Base-by-base conservation (phyloP, 2,888 invertebrate genomes). In the Drosophila pseudotakahashii region DNA sequence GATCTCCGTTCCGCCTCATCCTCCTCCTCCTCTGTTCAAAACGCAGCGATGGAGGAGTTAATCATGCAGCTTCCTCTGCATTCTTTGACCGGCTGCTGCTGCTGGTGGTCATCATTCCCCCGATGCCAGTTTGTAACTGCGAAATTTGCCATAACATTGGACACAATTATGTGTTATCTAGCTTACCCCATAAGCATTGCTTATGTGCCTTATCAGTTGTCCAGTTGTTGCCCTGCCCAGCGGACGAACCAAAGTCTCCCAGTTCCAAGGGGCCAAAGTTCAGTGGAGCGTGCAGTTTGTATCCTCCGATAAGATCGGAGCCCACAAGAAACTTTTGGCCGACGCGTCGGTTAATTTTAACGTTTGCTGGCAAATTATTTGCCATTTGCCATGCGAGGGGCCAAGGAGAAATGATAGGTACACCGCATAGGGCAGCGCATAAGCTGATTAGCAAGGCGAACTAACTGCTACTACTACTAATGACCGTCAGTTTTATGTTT, bases 371-470 rank as follows among this genome's bases (percentile, higher is more conserved):
- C 19, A 32, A 23, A 7, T 30, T 30, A 30, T 30, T 7, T 63
- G 57, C 66, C 50, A 53, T 57, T 64, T 42, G 51, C 32, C 42
- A 41, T 19, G 42, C 42, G 45, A 23, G 42, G 51, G 54, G 54
- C 37, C 26, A 41, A 32, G 52, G 54, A 66, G 63, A 73, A 66
- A 63, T 68, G 44, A 73, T 19, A 23, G 3, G 6, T 26, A 26
- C 6, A 26, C 4, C 6, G 6, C 1, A 26, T 26, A 26, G 6
- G 26, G 26, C 26, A 26, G 57, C 54, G 50, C 68, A 58, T 86
- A 88, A 88, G 78, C 83, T 76, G 83, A 88, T 88, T 88, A 88
- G 70, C 67, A 34, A 48, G 51, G 30, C 47, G 44, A 68, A 61
- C 71, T 82, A 66, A 50, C 19, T 19, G 19, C 19, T 19, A 19